phyloP scores from a whole-genome alignment of 1,140 invertebrate species.

The Elysia chlorotica region DNA sequence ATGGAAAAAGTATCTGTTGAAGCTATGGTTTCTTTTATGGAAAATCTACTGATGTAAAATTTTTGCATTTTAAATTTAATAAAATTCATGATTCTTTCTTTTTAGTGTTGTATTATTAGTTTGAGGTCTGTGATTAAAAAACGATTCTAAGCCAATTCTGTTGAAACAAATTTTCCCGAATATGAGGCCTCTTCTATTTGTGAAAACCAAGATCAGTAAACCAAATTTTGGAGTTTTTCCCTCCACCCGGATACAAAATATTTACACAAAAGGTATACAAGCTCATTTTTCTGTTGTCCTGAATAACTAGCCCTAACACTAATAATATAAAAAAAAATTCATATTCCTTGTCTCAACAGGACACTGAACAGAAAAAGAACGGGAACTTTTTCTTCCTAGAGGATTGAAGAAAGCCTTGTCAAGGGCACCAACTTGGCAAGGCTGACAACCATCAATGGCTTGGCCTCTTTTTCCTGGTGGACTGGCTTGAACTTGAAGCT shows the following conservation, averaged over 20 bases:
- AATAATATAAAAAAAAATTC: no score
- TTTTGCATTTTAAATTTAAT: no score
- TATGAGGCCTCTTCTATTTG: not conserved
- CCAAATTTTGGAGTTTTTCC: not conserved
- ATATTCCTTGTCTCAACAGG: constrained; percentile 68
- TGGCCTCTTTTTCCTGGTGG: no score
- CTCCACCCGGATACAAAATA: not conserved
- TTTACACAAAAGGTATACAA: not conserved
- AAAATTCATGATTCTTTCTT: no score
- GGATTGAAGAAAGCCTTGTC: constrained; percentile 70
- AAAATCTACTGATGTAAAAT: no score
- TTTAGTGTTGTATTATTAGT: no score
- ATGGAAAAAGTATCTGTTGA: no score
- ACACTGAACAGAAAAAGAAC: constrained; percentile 93
- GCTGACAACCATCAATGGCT: no score
- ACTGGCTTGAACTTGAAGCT: no score
- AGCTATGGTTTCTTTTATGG: no score
- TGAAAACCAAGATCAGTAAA: not conserved
- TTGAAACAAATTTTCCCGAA: constrained; percentile 14
- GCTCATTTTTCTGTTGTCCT: not conserved
- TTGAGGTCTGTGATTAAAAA: not conserved
- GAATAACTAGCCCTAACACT: no score
- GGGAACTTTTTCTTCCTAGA: constrained; percentile 99
- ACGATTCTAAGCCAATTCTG: not conserved
- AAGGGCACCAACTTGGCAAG: constrained; percentile 22